A percentile compares a stretch with the other conserved stretches of the same genome.
phyloP scores from a whole-genome alignment of 2,888 invertebrate genomes.

The Drosophila anomalata region DNA sequence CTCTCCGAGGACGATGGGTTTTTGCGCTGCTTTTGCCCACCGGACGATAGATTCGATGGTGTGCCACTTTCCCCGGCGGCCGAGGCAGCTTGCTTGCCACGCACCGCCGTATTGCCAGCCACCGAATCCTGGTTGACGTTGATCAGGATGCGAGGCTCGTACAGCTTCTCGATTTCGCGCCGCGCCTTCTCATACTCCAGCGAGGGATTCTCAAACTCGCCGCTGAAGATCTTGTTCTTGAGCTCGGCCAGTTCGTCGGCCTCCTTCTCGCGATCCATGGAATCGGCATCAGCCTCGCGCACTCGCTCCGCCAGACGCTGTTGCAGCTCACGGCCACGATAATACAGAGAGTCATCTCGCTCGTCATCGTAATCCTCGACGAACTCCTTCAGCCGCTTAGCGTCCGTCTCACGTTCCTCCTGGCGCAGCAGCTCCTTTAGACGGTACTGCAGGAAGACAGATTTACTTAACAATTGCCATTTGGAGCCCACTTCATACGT shows the following conservation, averaged over 20 bases:
- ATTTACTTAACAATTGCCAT: neutral
- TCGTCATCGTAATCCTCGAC: slow-evolving; percentile 99
- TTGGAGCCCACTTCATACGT: slow-evolving; percentile 18
- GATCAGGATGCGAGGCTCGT: slow-evolving; percentile 92
- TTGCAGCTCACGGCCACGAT: slow-evolving; percentile 93
- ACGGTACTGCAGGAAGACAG: slow-evolving; percentile 85
- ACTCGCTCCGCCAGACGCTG: slow-evolving; percentile 96
- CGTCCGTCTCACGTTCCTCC: slow-evolving; percentile 95
- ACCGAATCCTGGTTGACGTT: slow-evolving; percentile 86
- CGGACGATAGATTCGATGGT: neutral
- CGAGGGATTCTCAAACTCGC: slow-evolving; percentile 87
- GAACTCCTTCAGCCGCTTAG: slow-evolving; percentile 97
- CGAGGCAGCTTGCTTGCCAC: slow-evolving; percentile 85
- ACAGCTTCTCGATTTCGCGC: slow-evolving; percentile 91
- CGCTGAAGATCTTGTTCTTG: slow-evolving; percentile 89
- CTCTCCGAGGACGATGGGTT: slow-evolving; percentile 84
- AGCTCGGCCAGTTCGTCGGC: slow-evolving; percentile 94
- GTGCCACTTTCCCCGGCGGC: slow-evolving; percentile 65
- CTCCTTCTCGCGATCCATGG: slow-evolving; percentile 94
- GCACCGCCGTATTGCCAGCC: slow-evolving; percentile 81
- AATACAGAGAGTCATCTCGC: slow-evolving; percentile 98
- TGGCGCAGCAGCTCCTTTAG: slow-evolving; percentile 93
- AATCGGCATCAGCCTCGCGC: slow-evolving; percentile 96
- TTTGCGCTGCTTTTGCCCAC: slow-evolving; percentile 63
- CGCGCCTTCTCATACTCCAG: slow-evolving; percentile 89